Base-by-base conservation (phyloP, 2,797 vertebrate genomes). In the Squalus acanthias region DNA sequence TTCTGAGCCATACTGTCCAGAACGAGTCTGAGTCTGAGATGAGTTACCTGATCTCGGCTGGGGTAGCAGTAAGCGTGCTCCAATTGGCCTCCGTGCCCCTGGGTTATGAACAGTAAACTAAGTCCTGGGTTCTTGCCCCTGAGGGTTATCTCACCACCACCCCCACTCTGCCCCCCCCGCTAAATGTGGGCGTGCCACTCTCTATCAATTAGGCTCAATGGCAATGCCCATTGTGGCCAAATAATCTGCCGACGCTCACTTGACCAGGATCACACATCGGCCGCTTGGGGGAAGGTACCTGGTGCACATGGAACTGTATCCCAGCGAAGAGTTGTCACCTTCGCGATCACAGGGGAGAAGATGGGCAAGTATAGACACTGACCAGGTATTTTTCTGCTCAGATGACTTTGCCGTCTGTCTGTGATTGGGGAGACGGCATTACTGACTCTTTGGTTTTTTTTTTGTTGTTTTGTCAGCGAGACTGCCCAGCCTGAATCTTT, bases 381-480 rank as follows among this genome's bases (percentile, higher is more conserved):
- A 24, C 65, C 8, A 53, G 29, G 39, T 93, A 9, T 93, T 69
- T 93, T 46, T 12, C 65, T 46, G n/a, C n/a, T 5, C 1, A 22
- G 17, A 17, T 20, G 26, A 20, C 15, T 72, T 74, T 29, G 3
- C 24, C 29, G 94, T 15, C 63, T 22, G 70, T 57, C 9, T 1
- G 7, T 67, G 9, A 33, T 2, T 33, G 94, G 26, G 26, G 67
- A 57, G 50, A 17, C 26, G 13, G 3, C 1, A 33, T 17, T 7
- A 3, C 70, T 95, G 29, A 95, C 29, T 9, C 3, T 91, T 85
- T 8, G 1, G 72, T 29, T 24, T 67, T 39, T 24, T 46, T 93
- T 9, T 46, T 53, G 39, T 17, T 4, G 6, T 17, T 63, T 88
- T 97, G 97, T 95, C 97, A 99, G 99, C 96, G 98, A 98, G 82